A percentile compares a stretch with the other conserved stretches of the same genome.
These are phyloP conservation scores for Mareca strepera DNA, from an alignment of 2,797 vertebrate genomes.

Conservation along the genomic window DNA sequence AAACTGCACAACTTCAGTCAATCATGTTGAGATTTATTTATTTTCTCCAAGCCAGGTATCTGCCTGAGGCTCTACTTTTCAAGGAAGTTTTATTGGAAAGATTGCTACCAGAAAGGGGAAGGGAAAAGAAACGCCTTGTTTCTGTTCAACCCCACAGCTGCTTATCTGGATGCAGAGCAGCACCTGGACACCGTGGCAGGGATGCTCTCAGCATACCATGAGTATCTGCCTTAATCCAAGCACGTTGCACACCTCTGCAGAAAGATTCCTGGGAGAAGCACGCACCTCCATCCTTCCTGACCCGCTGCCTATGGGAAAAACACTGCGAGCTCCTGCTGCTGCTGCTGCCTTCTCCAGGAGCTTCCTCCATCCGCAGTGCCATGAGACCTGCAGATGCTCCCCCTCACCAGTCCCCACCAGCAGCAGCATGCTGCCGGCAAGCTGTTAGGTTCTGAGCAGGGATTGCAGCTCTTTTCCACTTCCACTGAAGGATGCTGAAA, in stretches of 20 bases:
- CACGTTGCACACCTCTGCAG: not conserved
- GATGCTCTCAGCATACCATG: not conserved
- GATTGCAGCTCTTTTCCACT: not conserved
- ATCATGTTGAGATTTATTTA: not conserved
- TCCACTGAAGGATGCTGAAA: not conserved
- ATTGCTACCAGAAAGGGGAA: not conserved
- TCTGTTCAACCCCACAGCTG: not conserved
- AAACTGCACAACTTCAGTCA: not conserved
- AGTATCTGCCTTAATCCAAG: not conserved
- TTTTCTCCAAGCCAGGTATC: not conserved
- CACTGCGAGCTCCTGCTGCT: not conserved
- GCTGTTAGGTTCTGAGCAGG: not conserved
- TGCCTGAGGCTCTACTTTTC: not conserved
- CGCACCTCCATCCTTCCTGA: accelerated
- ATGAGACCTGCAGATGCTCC: accelerated
- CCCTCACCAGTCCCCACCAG: not conserved
- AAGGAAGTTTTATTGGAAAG: not conserved
- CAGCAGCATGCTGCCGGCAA: not conserved
- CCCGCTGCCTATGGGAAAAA: not conserved
- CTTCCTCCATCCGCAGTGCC: not conserved
- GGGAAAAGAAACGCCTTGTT: constrained; percentile 35
- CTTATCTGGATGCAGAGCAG: not conserved
- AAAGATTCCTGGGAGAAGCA: accelerated
- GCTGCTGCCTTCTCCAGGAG: not conserved
- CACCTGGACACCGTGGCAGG: not conserved